phyloP scores from a whole-genome alignment of 2,888 invertebrate species.

The Lasioglossum zephyrum region DNA sequence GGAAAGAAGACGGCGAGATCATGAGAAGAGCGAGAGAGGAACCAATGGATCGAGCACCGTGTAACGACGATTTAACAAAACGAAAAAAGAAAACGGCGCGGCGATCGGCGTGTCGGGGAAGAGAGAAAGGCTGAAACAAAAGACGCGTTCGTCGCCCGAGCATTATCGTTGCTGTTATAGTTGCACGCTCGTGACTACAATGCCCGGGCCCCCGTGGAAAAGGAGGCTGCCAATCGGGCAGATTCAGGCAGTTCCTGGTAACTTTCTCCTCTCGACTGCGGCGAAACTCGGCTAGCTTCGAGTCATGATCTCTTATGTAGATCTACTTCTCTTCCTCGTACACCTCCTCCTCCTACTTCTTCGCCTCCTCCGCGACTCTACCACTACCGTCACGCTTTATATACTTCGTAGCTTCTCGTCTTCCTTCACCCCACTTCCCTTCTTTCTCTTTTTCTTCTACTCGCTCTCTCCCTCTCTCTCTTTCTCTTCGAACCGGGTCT shows the following conservation, averaged over 20 bases:
- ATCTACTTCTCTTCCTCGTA: constrained; percentile 67
- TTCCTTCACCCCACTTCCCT: constrained; percentile 12
- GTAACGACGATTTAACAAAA: constrained; percentile 28
- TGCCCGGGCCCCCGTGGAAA: constrained; percentile 70
- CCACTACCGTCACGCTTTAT: constrained; percentile 31
- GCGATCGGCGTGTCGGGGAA: background rate
- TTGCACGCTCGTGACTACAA: constrained; percentile 77
- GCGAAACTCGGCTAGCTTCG: constrained; percentile 79
- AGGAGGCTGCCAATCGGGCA: constrained; percentile 76
- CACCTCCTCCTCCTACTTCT: constrained; percentile 20
- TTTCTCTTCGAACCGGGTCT: constrained; percentile 12
- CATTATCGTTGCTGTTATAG: constrained; percentile 70
- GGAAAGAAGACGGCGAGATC: background rate
- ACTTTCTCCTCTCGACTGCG: constrained; percentile 78
- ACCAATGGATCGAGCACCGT: constrained; percentile 34
- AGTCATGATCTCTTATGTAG: constrained; percentile 81
- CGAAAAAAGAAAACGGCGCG: background rate
- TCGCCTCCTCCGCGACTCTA: constrained; percentile 30
- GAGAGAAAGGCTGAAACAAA: constrained; percentile 50
- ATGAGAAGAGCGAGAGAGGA: background rate
- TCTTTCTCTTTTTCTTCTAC: background rate
- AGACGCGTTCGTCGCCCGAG: constrained; percentile 67
- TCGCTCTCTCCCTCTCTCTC: constrained; percentile 24
- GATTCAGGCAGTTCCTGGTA: constrained; percentile 78
- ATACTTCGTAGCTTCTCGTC: constrained; percentile 26